Base-by-base conservation (phyloP, 2,113 vertebrate species). In the Varanus salvator region DNA sequence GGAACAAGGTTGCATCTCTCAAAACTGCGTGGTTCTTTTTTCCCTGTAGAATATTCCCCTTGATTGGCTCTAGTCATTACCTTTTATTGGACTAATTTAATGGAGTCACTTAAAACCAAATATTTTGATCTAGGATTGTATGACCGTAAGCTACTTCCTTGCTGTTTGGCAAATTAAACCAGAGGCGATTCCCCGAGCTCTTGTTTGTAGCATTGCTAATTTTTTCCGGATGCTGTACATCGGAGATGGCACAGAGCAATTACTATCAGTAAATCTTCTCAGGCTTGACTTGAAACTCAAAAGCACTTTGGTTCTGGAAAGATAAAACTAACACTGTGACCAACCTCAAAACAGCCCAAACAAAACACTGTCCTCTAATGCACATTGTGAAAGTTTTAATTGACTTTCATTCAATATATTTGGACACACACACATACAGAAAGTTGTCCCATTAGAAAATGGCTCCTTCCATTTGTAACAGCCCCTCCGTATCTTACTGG, bases 391-490 rank as follows among this genome's bases (percentile, higher is more conserved):
- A 85, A 78, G 60, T 85, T 85, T 64, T 1, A 14, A n/a, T 69
- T 54, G 82, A 85, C 57, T 78, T 34, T 68, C 21, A 90, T 38
- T 64, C 27, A 2, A 25, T 29, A 8, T 14, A 4, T 75, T 78
- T 17, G 57, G 8, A 78, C 19, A 44, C 80, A 82, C 23, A 23
- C 60, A 48, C 60, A 44, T 21, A 54, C 54, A 54, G 7, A 54
- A 83, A 82, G 71, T 60, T 50, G 80, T 78, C 88, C 66, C 83
- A 80, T 90, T 90, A 90, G 64, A 90, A 85, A 90, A 69, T 71
- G 75, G 83, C 25, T 38, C n/a, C 75, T 89, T 85, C 82, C 50
- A 80, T 85, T 89, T 85, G 74, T 31, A 23, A 84, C 31, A 34
- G 25, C 27, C n/a, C 74, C 75, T 78, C 83, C 7, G 25, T 38